Conservation (phyloP, 2,888 invertebrate genomes). For the Tenthredo mesomela region DNA sequence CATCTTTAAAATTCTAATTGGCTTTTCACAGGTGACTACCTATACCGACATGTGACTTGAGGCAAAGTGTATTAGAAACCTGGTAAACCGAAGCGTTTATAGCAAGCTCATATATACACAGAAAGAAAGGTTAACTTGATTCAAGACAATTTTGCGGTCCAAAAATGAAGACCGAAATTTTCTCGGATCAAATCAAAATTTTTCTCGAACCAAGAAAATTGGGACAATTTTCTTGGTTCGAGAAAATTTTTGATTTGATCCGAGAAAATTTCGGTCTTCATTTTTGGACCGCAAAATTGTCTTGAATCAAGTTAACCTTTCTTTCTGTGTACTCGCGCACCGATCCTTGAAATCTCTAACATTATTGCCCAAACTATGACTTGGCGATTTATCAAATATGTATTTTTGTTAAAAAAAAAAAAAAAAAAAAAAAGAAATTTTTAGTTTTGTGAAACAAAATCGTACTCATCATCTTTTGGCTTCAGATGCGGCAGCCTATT, state of each 20-base stretch:
- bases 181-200: too few species aligned
- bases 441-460: not conserved
- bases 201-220: too few species aligned
- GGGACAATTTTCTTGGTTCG: too few species aligned
- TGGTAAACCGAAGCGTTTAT: not conserved
- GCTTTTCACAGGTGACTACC: not conserved
- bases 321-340: not conserved
- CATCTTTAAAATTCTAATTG: too few species aligned
- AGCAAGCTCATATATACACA: not conserved
- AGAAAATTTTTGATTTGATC: too few species aligned
- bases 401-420: not conserved
- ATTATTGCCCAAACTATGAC: constrained; percentile 1
- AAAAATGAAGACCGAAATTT: too few species aligned
- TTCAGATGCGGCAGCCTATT: not conserved
- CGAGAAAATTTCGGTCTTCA: too few species aligned
- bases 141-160: too few species aligned
- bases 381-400: constrained; percentile 3
- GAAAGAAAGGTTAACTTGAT: too few species aligned
- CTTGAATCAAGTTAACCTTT: too few species aligned
- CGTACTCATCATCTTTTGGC: constrained; percentile 5
- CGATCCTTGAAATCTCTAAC: constrained; percentile 23
- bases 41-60: not conserved
- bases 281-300: too few species aligned
- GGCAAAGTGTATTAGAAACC: not conserved
- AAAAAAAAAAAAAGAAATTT: too few species aligned